Evolutionary conservation across 2,113 vertebrate genomes (phyloP).

Genomic region (Saguinus midas): DNA sequence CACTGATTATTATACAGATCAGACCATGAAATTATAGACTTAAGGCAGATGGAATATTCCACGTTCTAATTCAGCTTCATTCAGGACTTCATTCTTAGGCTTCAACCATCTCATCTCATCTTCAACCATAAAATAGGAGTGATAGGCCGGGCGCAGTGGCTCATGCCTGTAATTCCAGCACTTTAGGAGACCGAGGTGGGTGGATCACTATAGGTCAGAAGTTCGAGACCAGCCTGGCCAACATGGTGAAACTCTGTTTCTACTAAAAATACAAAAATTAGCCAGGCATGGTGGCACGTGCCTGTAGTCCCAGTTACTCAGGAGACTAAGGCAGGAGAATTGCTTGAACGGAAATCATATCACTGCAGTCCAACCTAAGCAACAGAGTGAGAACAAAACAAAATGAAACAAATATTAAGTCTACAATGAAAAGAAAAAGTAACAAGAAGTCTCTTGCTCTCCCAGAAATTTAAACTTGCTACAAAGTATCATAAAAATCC

Average conservation of each 20-base stretch:
- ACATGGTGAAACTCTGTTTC: too few relatives aligned
- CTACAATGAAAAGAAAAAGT: neutral
- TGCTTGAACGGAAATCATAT: too few relatives aligned
- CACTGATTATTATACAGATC: neutral
- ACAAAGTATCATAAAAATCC: neutral
- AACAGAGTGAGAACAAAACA: too few relatives aligned
- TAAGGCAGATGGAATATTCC: neutral
- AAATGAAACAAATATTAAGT: neutral
- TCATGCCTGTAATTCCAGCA: too few relatives aligned
- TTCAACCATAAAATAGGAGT: neutral
- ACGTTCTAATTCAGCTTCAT: neutral
- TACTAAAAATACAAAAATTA: too few relatives aligned
- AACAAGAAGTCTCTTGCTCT: neutral
- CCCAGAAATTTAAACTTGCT: neutral
- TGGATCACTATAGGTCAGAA: too few relatives aligned
- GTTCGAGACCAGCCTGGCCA: too few relatives aligned
- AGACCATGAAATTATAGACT: neutral
- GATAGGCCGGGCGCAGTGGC: neutral
- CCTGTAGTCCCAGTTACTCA: too few relatives aligned
- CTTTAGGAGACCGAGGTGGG: too few relatives aligned
- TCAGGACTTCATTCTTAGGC: neutral
- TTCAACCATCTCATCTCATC: neutral
- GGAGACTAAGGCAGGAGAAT: too few relatives aligned
- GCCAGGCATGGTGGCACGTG: too few relatives aligned
- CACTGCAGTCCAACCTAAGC: too few relatives aligned